Evolutionary conservation across 1,140 invertebrate genomes (phyloP).

Genomic region (Penaeus indicus): DNA sequence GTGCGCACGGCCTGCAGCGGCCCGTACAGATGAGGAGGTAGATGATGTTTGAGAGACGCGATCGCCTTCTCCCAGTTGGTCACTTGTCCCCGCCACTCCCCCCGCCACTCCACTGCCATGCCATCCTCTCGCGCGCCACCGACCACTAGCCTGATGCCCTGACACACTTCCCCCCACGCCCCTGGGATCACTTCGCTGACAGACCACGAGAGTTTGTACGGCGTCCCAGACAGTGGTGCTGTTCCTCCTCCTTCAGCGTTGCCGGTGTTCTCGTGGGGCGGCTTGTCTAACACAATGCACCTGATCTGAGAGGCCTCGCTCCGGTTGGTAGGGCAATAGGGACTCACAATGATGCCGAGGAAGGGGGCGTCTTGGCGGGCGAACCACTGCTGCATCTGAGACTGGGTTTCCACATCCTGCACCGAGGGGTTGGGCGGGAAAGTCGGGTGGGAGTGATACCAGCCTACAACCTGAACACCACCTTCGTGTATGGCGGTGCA

Average conservation of each 20-base stretch:
- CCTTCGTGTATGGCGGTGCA: conserved; percentile 72
- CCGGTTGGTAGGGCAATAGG: conserved; percentile 71
- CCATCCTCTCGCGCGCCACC: conserved; percentile 48
- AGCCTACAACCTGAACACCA: conserved; percentile 75
- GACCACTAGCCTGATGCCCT: conserved; percentile 47
- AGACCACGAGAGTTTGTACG: conserved; percentile 55
- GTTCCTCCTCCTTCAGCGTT: not conserved
- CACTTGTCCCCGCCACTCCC: conserved; percentile 50
- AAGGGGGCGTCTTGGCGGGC: conserved; percentile 73
- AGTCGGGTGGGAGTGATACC: conserved; percentile 80
- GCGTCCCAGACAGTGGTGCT: not conserved
- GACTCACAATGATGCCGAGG: conserved; percentile 75
- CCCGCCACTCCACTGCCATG: conserved; percentile 57
- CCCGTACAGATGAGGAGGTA: conserved; percentile 45
- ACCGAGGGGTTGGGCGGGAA: conserved; percentile 77
- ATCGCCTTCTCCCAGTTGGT: conserved; percentile 59
- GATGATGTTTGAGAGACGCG: conserved; percentile 45
- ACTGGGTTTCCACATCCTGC: conserved; percentile 77
- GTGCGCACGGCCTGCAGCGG: conserved; percentile 42
- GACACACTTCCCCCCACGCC: conserved; percentile 53
- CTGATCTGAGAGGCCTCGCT: conserved; percentile 54
- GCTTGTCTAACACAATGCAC: conserved; percentile 52
- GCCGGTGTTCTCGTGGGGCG: conserved; percentile 14
- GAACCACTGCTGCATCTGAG: conserved; percentile 76
- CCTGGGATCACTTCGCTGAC: conserved; percentile 56